Evolutionary conservation across 2,113 vertebrate genomes (phyloP).

Genomic region (Madoqua kirkii): DNA sequence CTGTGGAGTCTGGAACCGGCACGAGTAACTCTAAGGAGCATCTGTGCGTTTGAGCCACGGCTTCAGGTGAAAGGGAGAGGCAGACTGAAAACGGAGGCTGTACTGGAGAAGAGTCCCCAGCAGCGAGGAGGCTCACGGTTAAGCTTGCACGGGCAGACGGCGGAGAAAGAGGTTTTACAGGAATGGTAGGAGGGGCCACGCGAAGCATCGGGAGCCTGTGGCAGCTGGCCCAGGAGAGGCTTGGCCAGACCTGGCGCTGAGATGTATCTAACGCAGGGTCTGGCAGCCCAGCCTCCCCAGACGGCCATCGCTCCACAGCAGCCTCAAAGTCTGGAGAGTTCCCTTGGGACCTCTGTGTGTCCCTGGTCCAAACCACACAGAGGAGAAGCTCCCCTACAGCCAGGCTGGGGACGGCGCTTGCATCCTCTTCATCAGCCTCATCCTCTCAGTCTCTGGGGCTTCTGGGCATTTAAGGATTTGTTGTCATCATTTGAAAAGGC

Average conservation of each 20-base stretch:
- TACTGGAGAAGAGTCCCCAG: background rate
- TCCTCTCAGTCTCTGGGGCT: background rate
- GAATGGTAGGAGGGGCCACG: no score
- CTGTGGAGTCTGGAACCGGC: background rate
- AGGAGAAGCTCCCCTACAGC: background rate
- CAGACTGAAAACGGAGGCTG: rapidly evolving
- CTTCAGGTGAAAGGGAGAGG: background rate
- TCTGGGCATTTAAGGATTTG: background rate
- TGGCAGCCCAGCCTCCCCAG: background rate
- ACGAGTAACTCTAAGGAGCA: background rate
- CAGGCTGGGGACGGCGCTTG: background rate
- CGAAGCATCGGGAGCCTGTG: background rate
- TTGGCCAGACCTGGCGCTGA: background rate
- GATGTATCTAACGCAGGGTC: background rate
- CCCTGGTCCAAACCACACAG: background rate
- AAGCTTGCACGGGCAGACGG: background rate
- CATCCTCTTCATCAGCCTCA: background rate
- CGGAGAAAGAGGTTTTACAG: background rate
- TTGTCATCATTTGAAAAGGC: background rate
- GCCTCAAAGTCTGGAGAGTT: rapidly evolving
- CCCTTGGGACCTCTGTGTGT: background rate
- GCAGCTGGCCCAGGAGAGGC: rapidly evolving
- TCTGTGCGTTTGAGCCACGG: background rate
- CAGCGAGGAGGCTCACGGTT: background rate
- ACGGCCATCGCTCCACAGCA: background rate